A percentile compares a stretch with the other conserved stretches of the same genome.
Conservation (phyloP, 2,797 vertebrate genomes). For the Danio albolineatus region DNA sequence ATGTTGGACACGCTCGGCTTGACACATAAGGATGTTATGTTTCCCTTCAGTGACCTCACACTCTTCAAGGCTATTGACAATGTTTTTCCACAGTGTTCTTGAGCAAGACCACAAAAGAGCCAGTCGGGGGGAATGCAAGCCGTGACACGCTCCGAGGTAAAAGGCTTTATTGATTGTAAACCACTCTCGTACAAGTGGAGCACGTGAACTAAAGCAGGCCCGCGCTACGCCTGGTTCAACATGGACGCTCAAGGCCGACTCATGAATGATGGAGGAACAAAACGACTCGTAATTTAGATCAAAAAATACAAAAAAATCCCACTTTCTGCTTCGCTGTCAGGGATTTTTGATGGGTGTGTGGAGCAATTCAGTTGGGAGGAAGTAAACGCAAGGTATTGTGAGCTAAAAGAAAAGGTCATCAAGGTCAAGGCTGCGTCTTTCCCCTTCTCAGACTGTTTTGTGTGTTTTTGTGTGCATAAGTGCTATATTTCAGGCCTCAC, state of each 20-base stretch:
- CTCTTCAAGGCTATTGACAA: constrained; percentile 41
- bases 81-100: constrained; percentile 38
- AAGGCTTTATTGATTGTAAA: constrained; percentile 55
- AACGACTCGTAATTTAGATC: neutral
- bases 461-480: constrained; percentile 1
- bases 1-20: constrained; percentile 37
- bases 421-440: constrained; percentile 46
- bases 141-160: constrained; percentile 23
- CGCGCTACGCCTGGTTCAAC: neutral
- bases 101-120: constrained; percentile 45
- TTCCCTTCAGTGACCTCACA: constrained; percentile 38
- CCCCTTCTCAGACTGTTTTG: neutral
- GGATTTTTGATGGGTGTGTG: constrained; percentile 11
- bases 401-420: constrained; percentile 32
- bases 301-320: constrained; percentile 5
- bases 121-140: constrained; percentile 33
- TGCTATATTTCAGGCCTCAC: neutral
- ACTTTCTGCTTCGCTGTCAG: constrained; percentile 34
- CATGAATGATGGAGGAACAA: constrained; percentile 32
- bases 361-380: constrained; percentile 29
- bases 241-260: constrained; percentile 23
- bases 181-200: constrained; percentile 27
- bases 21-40: constrained; percentile 42
- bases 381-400: constrained; percentile 42
- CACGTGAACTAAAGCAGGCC: constrained; percentile 35